A percentile compares a stretch with the other conserved stretches of the same genome.
phyloP scores from a whole-genome alignment of 2,797 vertebrate genomes.

The Carduelis carduelis region DNA sequence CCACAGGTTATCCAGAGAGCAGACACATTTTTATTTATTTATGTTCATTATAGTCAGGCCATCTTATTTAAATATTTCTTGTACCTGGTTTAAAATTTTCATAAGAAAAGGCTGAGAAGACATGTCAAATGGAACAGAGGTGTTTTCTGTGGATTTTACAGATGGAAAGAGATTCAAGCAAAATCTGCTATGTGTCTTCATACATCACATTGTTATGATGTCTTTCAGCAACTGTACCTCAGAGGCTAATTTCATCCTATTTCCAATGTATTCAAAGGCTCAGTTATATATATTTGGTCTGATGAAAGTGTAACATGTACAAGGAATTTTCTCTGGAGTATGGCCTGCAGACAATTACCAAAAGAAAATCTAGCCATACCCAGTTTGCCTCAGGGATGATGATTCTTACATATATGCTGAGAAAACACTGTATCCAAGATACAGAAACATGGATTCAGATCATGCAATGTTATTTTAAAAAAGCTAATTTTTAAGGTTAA shows the following conservation, averaged over 20 bases:
- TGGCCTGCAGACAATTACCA: neutral
- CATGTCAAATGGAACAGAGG: neutral
- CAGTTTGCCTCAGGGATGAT: neutral
- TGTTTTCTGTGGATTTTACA: neutral
- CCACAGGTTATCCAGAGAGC: neutral
- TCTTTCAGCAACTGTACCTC: neutral
- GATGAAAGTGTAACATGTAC: neutral
- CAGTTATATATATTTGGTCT: neutral
- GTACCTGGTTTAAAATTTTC: neutral
- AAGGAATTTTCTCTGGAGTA: neutral
- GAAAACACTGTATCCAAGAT: neutral
- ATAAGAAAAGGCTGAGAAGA: neutral
- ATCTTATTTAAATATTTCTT: neutral
- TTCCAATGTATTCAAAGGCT: neutral
- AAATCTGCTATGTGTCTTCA: neutral
- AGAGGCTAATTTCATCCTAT: neutral
- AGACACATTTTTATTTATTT: neutral
- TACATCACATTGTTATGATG: neutral
- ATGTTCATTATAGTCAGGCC: neutral
- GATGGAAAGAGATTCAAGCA: neutral
- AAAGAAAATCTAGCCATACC: neutral
- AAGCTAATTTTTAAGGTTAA: neutral
- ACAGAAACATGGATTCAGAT: neutral
- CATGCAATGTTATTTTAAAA: neutral
- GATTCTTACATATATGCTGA: neutral